Conservation (phyloP, 1,140 invertebrate genomes). For the Tetramorium simillimum region DNA sequence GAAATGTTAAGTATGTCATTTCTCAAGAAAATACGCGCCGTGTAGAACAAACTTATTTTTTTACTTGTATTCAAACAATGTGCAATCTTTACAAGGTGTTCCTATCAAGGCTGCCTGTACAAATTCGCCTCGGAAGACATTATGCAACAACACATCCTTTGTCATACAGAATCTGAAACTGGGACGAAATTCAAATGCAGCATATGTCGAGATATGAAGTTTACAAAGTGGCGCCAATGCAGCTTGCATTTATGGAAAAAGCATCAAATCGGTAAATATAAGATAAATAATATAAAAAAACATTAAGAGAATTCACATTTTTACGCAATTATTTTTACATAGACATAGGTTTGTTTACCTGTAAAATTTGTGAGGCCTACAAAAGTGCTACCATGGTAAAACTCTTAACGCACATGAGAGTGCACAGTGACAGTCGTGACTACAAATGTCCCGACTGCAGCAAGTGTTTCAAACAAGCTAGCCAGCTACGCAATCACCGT, state of each 20-base stretch:
- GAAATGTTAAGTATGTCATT: conserved; percentile 76
- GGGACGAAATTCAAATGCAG: conserved; percentile 85
- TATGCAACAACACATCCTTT: conserved; percentile 84
- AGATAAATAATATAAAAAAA: neutral
- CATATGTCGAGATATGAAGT: conserved; percentile 84
- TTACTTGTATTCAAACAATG: neutral
- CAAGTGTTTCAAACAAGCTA: conserved; percentile 88
- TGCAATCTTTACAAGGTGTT: conserved; percentile 82
- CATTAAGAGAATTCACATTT: neutral
- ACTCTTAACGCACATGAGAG: conserved; percentile 87
- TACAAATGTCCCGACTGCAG: conserved; percentile 88
- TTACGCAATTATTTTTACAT: conserved; percentile 28
- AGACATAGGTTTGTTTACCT: conserved; percentile 89
- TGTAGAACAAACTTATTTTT: neutral
- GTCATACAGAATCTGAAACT: conserved; percentile 82
- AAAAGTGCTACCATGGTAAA: conserved; percentile 86
- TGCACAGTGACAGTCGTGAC: conserved; percentile 87
- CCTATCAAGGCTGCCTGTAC: conserved; percentile 84
- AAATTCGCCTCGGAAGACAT: conserved; percentile 85
- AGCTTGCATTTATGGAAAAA: conserved; percentile 89
- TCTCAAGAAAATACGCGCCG: conserved; percentile 27
- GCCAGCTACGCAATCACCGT: conserved; percentile 88
- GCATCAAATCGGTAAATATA: conserved; percentile 85
- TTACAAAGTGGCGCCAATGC: conserved; percentile 87
- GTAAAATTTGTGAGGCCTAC: conserved; percentile 87